Evolutionary conservation across 2,888 invertebrate genomes (phyloP).

Genomic region (Drosophila peninsularis): DNA sequence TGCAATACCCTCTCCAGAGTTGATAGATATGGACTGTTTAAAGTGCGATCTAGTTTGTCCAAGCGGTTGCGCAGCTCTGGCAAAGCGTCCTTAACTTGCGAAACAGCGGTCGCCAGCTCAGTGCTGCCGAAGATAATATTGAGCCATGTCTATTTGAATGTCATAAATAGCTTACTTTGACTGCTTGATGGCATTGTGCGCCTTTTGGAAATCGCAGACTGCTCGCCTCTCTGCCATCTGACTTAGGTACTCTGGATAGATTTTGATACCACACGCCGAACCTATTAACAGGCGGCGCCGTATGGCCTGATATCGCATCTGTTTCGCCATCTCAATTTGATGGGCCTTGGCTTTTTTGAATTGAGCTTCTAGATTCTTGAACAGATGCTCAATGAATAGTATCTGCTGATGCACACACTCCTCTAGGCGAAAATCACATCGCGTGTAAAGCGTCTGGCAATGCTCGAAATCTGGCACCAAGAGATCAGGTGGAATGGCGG

Average conservation of each 20-base stretch:
- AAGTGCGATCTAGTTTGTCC: constrained; percentile 56
- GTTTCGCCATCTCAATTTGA: constrained; percentile 47
- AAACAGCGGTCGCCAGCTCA: constrained; percentile 39
- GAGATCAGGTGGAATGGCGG: constrained; percentile 35
- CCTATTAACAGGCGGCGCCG: constrained; percentile 55
- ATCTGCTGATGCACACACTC: constrained; percentile 70
- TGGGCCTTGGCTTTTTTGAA: constrained; percentile 30
- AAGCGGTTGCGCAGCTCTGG: constrained; percentile 53
- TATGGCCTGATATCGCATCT: constrained; percentile 60
- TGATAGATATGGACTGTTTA: constrained; percentile 64
- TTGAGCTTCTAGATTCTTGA: constrained; percentile 34
- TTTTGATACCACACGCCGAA: constrained; percentile 60
- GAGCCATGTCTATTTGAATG: not conserved
- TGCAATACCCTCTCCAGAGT: constrained; percentile 49
- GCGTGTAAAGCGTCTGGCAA: constrained; percentile 67
- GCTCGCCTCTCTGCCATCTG: constrained; percentile 60
- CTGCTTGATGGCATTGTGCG: constrained; percentile 50
- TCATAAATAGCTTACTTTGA: constrained; percentile 65
- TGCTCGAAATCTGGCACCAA: constrained; percentile 54
- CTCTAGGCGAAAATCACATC: constrained; percentile 68
- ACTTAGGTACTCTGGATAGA: constrained; percentile 77
- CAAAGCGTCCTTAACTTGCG: constrained; percentile 41
- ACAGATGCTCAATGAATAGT: constrained; percentile 56
- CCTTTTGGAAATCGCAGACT: constrained; percentile 62
- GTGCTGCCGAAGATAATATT: constrained; percentile 13